Evolutionary conservation across 2,113 vertebrate genomes (phyloP).

Genomic region (Microtus richardsoni): DNA sequence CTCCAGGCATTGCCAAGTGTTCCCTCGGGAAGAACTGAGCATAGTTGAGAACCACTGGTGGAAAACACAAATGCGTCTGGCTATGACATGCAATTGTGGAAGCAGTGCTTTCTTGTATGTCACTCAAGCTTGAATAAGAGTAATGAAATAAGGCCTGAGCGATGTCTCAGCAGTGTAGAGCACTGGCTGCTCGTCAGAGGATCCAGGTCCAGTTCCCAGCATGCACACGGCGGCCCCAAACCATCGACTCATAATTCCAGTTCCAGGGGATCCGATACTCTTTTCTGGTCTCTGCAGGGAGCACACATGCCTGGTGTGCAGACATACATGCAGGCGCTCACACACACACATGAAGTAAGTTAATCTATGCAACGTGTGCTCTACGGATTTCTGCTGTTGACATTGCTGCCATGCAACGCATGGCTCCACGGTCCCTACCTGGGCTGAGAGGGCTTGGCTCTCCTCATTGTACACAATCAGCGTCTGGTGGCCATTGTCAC

Average conservation of each 20-base stretch:
- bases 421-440: neutral
- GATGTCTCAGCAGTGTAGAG: neutral
- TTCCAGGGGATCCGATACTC: neutral
- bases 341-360: neutral
- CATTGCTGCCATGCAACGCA: rapidly evolving
- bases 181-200: neutral
- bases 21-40: too few species aligned
- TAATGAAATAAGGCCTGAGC: neutral
- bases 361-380: neutral
- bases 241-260: neutral
- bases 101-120: too few species aligned
- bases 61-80: neutral
- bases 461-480: constrained; percentile 77
- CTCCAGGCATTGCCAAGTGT: neutral
- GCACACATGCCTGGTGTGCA: neutral
- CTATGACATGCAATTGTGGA: neutral
- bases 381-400: neutral
- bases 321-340: neutral
- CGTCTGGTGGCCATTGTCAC: constrained; percentile 75
- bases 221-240: too few species aligned
- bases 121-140: neutral
- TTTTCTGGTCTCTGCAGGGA: neutral
- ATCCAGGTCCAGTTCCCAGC: neutral
- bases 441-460: constrained; percentile 38
- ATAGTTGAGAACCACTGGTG: neutral